These are phyloP conservation scores for Argyresthia goedartella DNA, from an alignment of 2,888 invertebrate species.

Conservation along the genomic window DNA sequence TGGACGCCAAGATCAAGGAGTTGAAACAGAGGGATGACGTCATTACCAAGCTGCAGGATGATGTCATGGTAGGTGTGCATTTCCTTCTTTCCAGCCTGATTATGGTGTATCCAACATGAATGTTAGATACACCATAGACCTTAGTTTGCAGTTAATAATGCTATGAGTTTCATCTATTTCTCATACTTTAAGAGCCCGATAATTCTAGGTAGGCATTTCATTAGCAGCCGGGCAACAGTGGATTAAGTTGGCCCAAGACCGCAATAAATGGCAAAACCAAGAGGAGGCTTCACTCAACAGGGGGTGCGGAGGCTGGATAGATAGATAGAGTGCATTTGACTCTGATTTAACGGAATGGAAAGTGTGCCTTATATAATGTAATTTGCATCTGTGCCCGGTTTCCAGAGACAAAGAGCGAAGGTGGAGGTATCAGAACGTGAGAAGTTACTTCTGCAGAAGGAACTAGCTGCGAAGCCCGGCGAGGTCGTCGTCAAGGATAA, in stretches of 20 bases:
- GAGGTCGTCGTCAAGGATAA: constrained; percentile 34
- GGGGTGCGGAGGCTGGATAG: no score
- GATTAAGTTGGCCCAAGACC: no score
- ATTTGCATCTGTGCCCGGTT: not conserved
- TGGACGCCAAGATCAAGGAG: constrained; percentile 48
- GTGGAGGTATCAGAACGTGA: constrained; percentile 50
- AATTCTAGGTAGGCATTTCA: not conserved
- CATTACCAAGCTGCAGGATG: constrained; percentile 46
- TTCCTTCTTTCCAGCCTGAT: not conserved
- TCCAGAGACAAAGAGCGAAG: constrained; percentile 50
- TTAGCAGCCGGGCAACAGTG: no score
- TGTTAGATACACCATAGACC: no score
- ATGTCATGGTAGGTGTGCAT: constrained; percentile 38
- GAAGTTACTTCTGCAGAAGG: constrained; percentile 45
- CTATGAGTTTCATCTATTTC: not conserved
- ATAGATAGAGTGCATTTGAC: no score
- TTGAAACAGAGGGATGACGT: constrained; percentile 48
- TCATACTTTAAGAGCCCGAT: not conserved
- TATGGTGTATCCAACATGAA: no score
- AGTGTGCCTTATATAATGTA: no score
- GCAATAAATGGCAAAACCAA: no score
- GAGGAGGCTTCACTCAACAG: no score
- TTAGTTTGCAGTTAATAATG: not conserved
- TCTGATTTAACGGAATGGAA: no score
- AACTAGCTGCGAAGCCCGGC: constrained; percentile 30